A percentile compares a stretch with the other conserved stretches of the same genome.
Evolutionary conservation across 2,113 vertebrate genomes (phyloP).

Genomic region (Glaucomys volans): DNA sequence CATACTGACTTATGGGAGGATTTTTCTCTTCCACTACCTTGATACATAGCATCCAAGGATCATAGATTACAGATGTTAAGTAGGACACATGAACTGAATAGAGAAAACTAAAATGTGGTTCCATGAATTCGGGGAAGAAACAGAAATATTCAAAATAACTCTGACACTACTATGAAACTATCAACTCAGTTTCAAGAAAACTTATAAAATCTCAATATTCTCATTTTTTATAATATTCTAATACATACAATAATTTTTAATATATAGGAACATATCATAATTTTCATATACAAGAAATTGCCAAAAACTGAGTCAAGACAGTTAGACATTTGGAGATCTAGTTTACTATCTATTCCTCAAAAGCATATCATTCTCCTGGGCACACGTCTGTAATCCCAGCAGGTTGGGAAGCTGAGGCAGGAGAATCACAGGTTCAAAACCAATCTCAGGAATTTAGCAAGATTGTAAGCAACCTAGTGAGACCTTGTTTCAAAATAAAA

Average conservation of each 20-base stretch:
- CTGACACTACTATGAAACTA: neutral
- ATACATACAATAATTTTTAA: neutral
- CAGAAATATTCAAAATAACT: neutral
- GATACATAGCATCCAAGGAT: neutral
- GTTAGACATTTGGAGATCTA: neutral
- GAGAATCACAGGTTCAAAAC: too few relatives aligned
- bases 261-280: neutral
- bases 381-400: neutral
- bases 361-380: slow-evolving; percentile 1
- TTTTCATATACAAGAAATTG: neutral
- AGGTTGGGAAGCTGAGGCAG: too few relatives aligned
- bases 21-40: neutral
- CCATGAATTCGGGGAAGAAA: neutral
- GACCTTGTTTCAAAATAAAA: too few relatives aligned
- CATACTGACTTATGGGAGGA: neutral
- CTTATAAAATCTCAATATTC: neutral
- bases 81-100: neutral
- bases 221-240: neutral
- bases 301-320: slow-evolving; percentile 1
- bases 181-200: slow-evolving; percentile 25
- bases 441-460: too few relatives aligned
- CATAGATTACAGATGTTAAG: neutral
- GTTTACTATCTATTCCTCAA: neutral
- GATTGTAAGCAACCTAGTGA: too few relatives aligned
- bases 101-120: neutral